A percentile compares a stretch with the other conserved stretches of the same genome.
Evolutionary conservation across 2,797 vertebrate genomes (phyloP).

Genomic region (Micrastur ruficollis): DNA sequence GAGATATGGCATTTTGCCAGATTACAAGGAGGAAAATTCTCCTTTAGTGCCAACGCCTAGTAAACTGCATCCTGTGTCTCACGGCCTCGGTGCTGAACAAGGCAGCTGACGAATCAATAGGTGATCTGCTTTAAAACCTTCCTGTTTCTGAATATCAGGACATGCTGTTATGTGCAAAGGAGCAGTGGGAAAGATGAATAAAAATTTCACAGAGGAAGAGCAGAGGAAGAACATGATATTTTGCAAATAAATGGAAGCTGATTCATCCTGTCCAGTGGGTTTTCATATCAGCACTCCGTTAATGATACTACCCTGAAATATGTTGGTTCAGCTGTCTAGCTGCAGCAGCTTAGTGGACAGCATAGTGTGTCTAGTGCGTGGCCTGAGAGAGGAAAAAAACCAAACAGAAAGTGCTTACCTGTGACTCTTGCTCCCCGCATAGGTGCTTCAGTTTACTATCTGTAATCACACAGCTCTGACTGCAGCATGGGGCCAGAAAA

Average conservation of each 20-base stretch:
- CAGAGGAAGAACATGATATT: neutral
- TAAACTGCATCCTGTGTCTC: constrained; percentile 14
- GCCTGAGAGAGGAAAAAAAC: neutral
- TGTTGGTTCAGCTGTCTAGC: constrained; percentile 33
- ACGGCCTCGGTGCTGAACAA: neutral
- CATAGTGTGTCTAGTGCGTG: neutral
- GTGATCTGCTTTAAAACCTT: neutral
- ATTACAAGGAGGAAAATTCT: neutral
- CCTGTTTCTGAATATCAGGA: neutral
- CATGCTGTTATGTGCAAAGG: neutral
- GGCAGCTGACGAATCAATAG: neutral
- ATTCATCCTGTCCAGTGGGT: constrained; percentile 28
- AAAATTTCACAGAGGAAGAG: neutral
- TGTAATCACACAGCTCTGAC: neutral
- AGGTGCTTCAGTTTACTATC: neutral
- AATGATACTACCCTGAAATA: constrained; percentile 17
- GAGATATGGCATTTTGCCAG: neutral
- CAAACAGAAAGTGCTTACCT: neutral
- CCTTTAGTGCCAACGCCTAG: neutral
- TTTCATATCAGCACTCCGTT: neutral
- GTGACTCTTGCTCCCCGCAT: neutral
- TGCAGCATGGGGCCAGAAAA: neutral
- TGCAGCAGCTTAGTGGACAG: neutral
- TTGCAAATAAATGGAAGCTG: constrained; percentile 44
- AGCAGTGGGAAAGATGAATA: neutral